These are phyloP conservation scores for Setophaga kirtlandii DNA, from an alignment of 2,113 vertebrate species.

Conservation along the genomic window DNA sequence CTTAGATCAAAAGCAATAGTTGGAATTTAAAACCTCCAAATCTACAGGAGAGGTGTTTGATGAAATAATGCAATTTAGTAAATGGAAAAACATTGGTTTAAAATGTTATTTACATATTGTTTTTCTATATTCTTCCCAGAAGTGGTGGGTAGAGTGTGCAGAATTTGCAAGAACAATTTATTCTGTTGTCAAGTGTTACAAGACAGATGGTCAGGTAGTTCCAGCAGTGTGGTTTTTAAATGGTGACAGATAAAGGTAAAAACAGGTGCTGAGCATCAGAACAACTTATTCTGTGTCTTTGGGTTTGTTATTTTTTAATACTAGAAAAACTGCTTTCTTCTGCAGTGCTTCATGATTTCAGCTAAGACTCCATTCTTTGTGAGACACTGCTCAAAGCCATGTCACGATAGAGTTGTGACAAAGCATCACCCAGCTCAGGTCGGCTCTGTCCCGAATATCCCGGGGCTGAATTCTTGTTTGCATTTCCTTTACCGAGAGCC, in stretches of 20 bases:
- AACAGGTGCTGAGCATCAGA: constrained; percentile 12
- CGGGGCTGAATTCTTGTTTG: constrained; percentile 45
- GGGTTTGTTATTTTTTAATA: not conserved
- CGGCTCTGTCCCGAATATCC: not conserved
- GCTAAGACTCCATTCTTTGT: not conserved
- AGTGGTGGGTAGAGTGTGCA: not conserved
- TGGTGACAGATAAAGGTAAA: not conserved
- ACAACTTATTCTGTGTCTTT: not conserved
- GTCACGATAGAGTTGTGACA: not conserved
- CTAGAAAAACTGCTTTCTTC: constrained; percentile 7
- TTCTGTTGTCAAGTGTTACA: not conserved
- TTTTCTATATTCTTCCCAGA: not conserved
- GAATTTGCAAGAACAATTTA: not conserved
- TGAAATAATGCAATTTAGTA: not conserved
- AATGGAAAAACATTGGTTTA: not conserved
- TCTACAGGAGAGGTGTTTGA: not conserved
- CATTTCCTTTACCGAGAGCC: constrained; percentile 66
- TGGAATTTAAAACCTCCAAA: not conserved
- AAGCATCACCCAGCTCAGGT: not conserved
- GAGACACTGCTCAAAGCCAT: not conserved
- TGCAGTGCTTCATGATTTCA: constrained; percentile 9
- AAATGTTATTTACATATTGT: not conserved
- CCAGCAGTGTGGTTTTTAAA: not conserved
- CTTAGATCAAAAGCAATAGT: not conserved
- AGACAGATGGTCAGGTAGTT: not conserved